Percentiles rank a stretch among this genome's conserved stretches.
phyloP scores from a whole-genome alignment of 2,113 vertebrate species.

The Microtus richardsoni region DNA sequence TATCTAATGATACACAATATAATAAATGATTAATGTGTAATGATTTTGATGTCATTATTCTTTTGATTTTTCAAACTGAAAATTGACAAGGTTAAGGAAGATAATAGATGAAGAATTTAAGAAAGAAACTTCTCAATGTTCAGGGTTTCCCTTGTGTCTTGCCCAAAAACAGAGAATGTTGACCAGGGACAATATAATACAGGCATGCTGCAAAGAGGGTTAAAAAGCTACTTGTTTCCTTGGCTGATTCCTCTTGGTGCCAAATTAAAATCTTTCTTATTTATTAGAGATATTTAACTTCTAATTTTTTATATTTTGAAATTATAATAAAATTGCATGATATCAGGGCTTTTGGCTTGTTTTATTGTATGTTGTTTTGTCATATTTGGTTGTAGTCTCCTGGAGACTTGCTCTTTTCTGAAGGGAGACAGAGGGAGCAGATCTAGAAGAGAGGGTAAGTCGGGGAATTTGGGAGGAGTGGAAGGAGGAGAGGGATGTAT shows the following conservation, averaged over 20 bases:
- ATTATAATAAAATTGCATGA: neutral
- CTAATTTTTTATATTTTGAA: neutral
- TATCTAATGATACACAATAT: neutral
- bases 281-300: neutral
- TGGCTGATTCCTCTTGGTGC: neutral
- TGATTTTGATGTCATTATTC: neutral
- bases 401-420: neutral
- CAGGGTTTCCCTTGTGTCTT: neutral
- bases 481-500: neutral
- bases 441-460: neutral
- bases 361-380: neutral
- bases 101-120: neutral
- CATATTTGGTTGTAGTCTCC: neutral
- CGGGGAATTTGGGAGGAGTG: neutral
- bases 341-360: neutral
- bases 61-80: neutral
- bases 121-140: neutral
- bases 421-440: neutral
- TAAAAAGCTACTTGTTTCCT: neutral
- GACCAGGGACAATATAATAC: rapidly evolving
- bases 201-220: rapidly evolving
- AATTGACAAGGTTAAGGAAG: neutral
- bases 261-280: neutral
- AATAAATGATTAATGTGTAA: neutral
- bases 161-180: neutral